A percentile compares a stretch with the other conserved stretches of the same genome.
Evolutionary conservation across 1,140 invertebrate species (phyloP).

Genomic region (Trichonephila clavata): DNA sequence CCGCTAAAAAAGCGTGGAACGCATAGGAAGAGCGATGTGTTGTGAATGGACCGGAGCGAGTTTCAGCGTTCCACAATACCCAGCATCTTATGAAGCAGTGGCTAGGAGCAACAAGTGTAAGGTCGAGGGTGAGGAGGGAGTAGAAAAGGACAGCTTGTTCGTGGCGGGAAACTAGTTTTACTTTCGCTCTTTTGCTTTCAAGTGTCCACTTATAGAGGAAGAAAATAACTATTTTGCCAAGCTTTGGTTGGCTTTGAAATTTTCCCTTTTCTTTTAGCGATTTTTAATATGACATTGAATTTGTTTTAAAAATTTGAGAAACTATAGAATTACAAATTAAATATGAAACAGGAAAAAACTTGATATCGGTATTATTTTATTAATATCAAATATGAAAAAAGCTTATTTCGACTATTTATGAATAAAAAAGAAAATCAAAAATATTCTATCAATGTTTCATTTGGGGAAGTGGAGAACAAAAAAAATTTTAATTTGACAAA

Average conservation of each 20-base stretch:
- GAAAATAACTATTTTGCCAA: slow-evolving; percentile 18
- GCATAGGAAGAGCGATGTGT: neutral
- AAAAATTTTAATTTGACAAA: no score
- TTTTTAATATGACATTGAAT: neutral
- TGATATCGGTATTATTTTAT: neutral
- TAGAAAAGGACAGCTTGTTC: slow-evolving; percentile 47
- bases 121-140: slow-evolving; percentile 14
- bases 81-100: slow-evolving; percentile 45
- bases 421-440: no score
- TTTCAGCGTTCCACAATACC: slow-evolving; percentile 23
- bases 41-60: slow-evolving; percentile 17
- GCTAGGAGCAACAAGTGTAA: slow-evolving; percentile 68
- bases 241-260: neutral
- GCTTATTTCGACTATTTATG: no score
- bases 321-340: neutral
- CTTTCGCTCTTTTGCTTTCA: slow-evolving; percentile 55
- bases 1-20: slow-evolving; percentile 3
- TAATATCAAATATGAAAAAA: neutral
- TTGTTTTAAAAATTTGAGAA: neutral
- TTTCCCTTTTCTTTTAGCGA: neutral
- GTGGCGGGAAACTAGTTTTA: slow-evolving; percentile 73
- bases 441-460: no score
- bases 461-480: no score
- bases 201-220: slow-evolving; percentile 60
- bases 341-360: neutral